phyloP scores from a whole-genome alignment of 1,140 invertebrate species.

The Olivierus martensii region DNA sequence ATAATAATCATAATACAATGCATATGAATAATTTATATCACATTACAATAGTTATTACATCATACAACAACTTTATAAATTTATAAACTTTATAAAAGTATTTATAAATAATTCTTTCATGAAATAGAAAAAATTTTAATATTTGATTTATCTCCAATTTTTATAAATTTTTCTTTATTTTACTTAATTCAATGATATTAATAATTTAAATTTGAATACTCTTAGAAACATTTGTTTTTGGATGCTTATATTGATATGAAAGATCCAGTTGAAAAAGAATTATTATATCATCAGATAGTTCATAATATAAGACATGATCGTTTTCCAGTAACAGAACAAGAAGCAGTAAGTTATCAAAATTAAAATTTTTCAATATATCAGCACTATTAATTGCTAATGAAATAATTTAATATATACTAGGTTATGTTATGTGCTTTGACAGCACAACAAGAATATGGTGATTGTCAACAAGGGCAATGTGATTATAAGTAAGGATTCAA shows the following conservation, averaged over 20 bases:
- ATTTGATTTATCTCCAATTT: no score
- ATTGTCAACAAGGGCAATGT: conserved; percentile 40
- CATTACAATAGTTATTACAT: no score
- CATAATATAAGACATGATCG: conserved; percentile 76
- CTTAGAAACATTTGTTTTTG: conserved; percentile 87
- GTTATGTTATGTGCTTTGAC: conserved; percentile 87
- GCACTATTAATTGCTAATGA: background rate
- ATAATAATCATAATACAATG: no score
- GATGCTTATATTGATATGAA: conserved; percentile 67
- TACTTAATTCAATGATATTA: no score
- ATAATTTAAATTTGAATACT: conserved; percentile 36
- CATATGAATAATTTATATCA: no score
- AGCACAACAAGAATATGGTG: conserved; percentile 79
- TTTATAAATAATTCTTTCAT: no score
- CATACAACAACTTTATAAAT: no score
- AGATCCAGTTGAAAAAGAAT: conserved; percentile 84
- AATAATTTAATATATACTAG: conserved; percentile 30
- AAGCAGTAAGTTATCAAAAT: conserved; percentile 54
- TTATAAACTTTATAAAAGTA: no score
- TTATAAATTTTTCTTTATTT: no score
- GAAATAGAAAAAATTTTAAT: no score
- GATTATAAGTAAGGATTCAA: conserved; percentile 15
- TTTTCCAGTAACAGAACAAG: conserved; percentile 78
- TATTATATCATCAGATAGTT: conserved; percentile 89
- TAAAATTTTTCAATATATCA: background rate